Conservation (phyloP, 2,797 vertebrate species). For the Psittacula echo region DNA sequence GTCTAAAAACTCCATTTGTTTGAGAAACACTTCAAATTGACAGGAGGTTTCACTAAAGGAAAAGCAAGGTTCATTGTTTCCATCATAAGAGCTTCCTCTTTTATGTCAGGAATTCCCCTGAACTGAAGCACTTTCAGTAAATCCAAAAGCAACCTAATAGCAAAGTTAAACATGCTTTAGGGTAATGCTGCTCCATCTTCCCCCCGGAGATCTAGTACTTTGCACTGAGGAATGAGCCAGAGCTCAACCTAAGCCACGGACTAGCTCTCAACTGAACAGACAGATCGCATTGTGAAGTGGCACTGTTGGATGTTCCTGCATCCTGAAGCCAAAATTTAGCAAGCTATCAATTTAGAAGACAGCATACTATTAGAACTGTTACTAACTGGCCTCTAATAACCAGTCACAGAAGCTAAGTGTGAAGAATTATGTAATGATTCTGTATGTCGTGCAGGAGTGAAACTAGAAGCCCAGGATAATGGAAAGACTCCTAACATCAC, state of each 20-base stretch:
- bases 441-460: not conserved
- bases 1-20: not conserved
- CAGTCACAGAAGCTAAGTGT: not conserved
- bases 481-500: not conserved
- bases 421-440: not conserved
- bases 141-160: not conserved
- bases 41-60: not conserved
- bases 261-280: not conserved
- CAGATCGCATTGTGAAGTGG: not conserved
- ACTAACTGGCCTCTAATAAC: not conserved
- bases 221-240: not conserved
- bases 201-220: not conserved
- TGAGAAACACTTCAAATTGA: not conserved
- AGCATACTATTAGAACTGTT: not conserved
- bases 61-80: not conserved
- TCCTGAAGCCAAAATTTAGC: not conserved
- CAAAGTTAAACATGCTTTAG: not conserved
- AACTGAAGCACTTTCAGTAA: not conserved
- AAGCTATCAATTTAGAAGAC: not conserved
- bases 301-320: not conserved
- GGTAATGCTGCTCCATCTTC: not conserved
- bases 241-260: constrained; percentile 17
- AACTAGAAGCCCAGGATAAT: not conserved
- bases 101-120: not conserved
- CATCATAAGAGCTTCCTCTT: not conserved